Evolutionary conservation across 2,113 vertebrate genomes (phyloP).

Genomic region (Chlamydotis undulata): DNA sequence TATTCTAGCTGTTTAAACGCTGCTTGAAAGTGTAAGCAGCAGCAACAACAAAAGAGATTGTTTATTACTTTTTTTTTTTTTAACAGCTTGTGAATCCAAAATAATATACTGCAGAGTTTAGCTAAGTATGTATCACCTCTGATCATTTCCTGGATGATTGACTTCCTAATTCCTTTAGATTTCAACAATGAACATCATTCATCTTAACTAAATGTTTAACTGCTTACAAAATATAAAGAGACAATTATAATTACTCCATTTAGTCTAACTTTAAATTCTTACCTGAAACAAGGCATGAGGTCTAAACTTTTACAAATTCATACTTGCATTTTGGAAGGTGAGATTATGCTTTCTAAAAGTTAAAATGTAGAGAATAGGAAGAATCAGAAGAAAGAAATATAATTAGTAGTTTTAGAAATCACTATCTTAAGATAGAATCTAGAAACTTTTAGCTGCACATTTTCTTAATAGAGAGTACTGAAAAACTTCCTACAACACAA

Average conservation of each 20-base stretch:
- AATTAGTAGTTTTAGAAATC: neutral
- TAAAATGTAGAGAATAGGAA: neutral
- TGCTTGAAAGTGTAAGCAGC: neutral
- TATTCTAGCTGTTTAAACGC: neutral
- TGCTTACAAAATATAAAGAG: conserved; percentile 1
- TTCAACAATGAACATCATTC: neutral
- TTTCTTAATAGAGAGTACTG: neutral
- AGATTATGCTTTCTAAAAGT: neutral
- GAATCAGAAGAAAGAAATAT: neutral
- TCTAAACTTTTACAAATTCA: neutral
- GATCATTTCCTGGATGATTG: neutral
- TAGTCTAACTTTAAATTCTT: neutral
- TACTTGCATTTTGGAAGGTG: neutral
- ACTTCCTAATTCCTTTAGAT: conserved; percentile 21
- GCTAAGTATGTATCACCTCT: neutral
- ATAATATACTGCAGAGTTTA: neutral
- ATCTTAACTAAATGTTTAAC: conserved; percentile 5
- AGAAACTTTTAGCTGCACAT: neutral
- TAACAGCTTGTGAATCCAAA: neutral
- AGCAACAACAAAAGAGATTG: neutral
- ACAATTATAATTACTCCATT: neutral
- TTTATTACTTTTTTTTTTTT: neutral
- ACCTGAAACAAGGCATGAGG: neutral
- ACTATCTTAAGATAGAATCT: neutral
- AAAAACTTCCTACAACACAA: neutral